These are phyloP conservation scores for Anthophora plumipes DNA, from an alignment of 2,888 invertebrate genomes.

Conservation along the genomic window DNA sequence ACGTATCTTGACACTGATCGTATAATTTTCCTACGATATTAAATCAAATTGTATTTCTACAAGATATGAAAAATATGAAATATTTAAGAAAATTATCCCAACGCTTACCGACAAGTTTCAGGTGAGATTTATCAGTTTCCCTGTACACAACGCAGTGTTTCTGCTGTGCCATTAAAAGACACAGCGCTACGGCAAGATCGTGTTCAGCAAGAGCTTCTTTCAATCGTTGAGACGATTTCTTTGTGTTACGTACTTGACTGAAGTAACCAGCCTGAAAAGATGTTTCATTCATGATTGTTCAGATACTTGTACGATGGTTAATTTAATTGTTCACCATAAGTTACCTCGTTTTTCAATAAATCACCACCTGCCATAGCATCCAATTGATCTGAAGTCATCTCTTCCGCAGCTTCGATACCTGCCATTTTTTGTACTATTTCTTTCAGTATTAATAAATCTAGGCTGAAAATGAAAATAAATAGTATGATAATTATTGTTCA, in stretches of 20 bases:
- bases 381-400: conserved; percentile 97
- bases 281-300: background rate
- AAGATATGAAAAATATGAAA: background rate
- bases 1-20: conserved; percentile 98
- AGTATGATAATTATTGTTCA: conserved; percentile 15
- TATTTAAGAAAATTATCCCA: background rate
- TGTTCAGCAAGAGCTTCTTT: conserved; percentile 98
- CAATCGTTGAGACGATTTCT: conserved; percentile 96
- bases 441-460: conserved; percentile 96
- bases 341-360: conserved; percentile 95
- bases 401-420: conserved; percentile 98
- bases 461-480: conserved; percentile 85
- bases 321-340: conserved; percentile 19
- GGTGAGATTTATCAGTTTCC: conserved; percentile 92
- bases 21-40: conserved; percentile 87
- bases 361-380: conserved; percentile 99
- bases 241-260: conserved; percentile 97
- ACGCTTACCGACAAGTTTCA: conserved; percentile 92
- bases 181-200: conserved; percentile 96
- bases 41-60: conserved; percentile 10
- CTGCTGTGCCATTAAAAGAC: conserved; percentile 98
- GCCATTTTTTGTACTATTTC: conserved; percentile 99
- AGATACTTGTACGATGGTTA: background rate
- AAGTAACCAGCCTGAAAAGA: conserved; percentile 94
- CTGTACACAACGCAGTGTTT: conserved; percentile 97